Evolutionary conservation across 2,113 vertebrate genomes (phyloP), one percentile per base, ranked within the genome.

Genomic region (Illadopsis cleaveri): DNA sequence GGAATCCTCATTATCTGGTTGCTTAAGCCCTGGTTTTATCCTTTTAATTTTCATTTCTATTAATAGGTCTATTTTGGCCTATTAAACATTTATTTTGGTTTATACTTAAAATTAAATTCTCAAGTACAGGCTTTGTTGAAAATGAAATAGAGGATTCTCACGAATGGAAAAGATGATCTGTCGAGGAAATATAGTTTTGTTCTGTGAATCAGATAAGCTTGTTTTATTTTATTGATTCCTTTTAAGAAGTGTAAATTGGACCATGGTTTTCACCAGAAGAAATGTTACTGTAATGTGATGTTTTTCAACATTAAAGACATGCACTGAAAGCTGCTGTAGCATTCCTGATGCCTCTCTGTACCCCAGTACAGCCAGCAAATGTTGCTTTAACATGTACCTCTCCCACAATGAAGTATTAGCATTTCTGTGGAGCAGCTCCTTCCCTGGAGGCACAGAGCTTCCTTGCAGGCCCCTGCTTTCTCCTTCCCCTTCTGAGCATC

Each of bases 61-160:
- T n/a, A n/a, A n/a, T n/a, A n/a, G n/a, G n/a, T n/a, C n/a, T n/a
- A n/a, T n/a, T n/a, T n/a, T n/a, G n/a, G n/a, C n/a, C n/a, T n/a
- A n/a, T n/a, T n/a, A n/a, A n/a, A n/a, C n/a, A n/a, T n/a, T n/a
- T 95, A 57, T 87, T 91, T 89, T 45, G 31, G 42, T 85, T 89
- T 75, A 53, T 81, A 64, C 19, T 75, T 91, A 45, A 1, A 82
- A 66, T 9, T 12, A 72, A 60, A 16, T 58, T 84, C 45, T 57
- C 16, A 86, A 62, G 35, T 73, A 66, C 15, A 64, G 31, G 19
- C 50, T 81, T 48, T 86, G 20, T 47, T 89, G 14, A 73, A 71
- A 83, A 89, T 92, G 11, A 84, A 89, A 90, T 28, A 61, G 50
- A 93, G 27, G 33, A 65, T 38, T 84, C 5, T 90, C 16, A 37